phyloP scores from a whole-genome alignment of 1,140 invertebrate genomes.

The Tyrophagus putrescentiae region DNA sequence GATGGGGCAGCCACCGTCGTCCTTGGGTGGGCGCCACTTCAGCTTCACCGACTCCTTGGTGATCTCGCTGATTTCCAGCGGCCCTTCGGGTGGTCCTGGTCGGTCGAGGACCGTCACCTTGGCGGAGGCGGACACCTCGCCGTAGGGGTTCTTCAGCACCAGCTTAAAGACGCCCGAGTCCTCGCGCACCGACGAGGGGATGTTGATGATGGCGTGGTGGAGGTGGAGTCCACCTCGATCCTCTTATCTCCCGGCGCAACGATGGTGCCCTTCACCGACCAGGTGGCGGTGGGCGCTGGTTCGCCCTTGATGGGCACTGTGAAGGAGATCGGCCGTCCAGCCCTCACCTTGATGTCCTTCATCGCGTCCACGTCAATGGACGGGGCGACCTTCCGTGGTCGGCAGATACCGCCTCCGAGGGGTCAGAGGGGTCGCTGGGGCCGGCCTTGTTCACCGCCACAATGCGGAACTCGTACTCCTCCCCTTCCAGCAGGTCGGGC shows the following conservation, averaged over 20 bases:
- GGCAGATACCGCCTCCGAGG: constrained; percentile 66
- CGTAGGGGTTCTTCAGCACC: constrained; percentile 67
- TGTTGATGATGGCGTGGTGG: constrained; percentile 47
- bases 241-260: constrained; percentile 42
- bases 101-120: constrained; percentile 55
- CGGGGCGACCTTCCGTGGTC: constrained; percentile 31
- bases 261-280: constrained; percentile 54
- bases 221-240: constrained; percentile 38
- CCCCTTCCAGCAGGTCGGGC: constrained; percentile 70
- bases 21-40: constrained; percentile 75
- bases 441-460: constrained; percentile 86
- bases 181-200: constrained; percentile 71
- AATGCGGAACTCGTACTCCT: constrained; percentile 81
- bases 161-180: constrained; percentile 67
- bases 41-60: constrained; percentile 84
- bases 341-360: constrained; percentile 64
- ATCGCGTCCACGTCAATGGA: constrained; percentile 14
- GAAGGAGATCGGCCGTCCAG: constrained; percentile 77
- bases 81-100: constrained; percentile 64
- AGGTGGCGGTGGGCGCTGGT: constrained; percentile 74
- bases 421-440: constrained; percentile 62
- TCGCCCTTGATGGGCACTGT: constrained; percentile 53
- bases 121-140: constrained; percentile 66
- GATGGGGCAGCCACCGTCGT: constrained; percentile 88
- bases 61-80: constrained; percentile 76